phyloP scores from a whole-genome alignment of 1,140 invertebrate genomes.

The Paramacrobiotus metropolitanus region DNA sequence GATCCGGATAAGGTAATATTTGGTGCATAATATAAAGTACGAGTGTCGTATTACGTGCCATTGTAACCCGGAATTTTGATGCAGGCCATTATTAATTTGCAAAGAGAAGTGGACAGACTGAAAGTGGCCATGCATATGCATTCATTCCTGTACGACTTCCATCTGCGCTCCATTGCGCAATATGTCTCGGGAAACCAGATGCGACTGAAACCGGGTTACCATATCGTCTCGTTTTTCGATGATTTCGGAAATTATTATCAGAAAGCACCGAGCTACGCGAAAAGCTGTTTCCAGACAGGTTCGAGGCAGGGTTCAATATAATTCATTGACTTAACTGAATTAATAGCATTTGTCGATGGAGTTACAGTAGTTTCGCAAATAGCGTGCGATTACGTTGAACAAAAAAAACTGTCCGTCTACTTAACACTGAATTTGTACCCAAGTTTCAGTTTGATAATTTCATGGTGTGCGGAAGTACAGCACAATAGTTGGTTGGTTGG shows the following conservation, averaged over 20 bases:
- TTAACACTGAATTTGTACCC: slow-evolving; percentile 8
- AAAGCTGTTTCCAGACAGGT: slow-evolving; percentile 49
- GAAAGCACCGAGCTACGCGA: slow-evolving; percentile 53
- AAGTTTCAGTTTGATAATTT: no score
- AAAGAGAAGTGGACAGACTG: slow-evolving; percentile 40
- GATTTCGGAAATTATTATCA: slow-evolving; percentile 63
- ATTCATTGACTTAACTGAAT: no score
- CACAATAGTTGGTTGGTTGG: background rate
- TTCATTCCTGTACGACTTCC: slow-evolving; percentile 68
- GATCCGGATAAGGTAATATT: background rate
- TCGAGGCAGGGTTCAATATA: slow-evolving; percentile 13
- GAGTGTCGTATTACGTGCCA: background rate
- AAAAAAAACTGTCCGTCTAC: no score
- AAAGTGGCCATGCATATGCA: slow-evolving; percentile 48
- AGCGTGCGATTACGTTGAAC: no score
- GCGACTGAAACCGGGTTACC: slow-evolving; percentile 40
- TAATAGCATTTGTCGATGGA: no score
- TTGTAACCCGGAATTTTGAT: no score
- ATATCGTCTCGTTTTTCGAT: slow-evolving; percentile 47
- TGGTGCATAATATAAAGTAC: background rate
- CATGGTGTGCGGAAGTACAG: slow-evolving; percentile 8
- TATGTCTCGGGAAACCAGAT: slow-evolving; percentile 39
- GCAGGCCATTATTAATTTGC: background rate
- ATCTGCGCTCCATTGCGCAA: slow-evolving; percentile 43
- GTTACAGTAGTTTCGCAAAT: no score